phyloP scores from a whole-genome alignment of 2,888 invertebrate species.

The Gordius sp. region DNA sequence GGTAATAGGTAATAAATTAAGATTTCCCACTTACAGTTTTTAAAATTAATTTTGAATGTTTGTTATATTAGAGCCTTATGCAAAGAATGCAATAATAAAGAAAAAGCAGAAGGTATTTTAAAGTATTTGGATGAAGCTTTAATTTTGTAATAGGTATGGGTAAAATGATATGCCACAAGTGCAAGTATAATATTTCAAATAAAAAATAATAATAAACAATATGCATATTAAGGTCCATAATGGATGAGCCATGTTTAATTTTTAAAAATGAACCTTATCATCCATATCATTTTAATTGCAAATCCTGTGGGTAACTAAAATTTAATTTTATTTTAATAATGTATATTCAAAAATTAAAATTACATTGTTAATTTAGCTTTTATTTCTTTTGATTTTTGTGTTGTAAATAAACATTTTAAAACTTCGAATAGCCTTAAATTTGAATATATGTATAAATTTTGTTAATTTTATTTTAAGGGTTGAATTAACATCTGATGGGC shows the following conservation, averaged over 20 bases:
- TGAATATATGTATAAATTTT: not conserved
- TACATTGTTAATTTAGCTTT: not conserved
- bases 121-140: too few species aligned
- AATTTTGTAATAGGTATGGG: too few species aligned
- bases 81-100: slow-evolving; percentile 77
- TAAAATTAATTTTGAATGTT: slow-evolving; percentile 1
- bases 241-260: slow-evolving; percentile 10
- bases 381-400: not conserved
- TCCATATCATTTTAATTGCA: slow-evolving; percentile 94
- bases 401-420: too few species aligned
- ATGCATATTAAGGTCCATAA: slow-evolving; percentile 8
- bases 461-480: too few species aligned
- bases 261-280: slow-evolving; percentile 64
- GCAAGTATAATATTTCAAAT: slow-evolving; percentile 49
- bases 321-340: not conserved
- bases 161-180: slow-evolving; percentile 56
- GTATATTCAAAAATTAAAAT: too few species aligned
- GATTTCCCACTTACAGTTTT: not conserved
- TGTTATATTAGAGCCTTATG: slow-evolving; percentile 46
- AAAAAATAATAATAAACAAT: slow-evolving; percentile 6
- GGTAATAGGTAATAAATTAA: not conserved
- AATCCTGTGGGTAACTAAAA: slow-evolving; percentile 33
- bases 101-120: slow-evolving; percentile 72
- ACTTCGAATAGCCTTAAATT: slow-evolving; percentile 17
- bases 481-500: slow-evolving; percentile 74